Base-by-base conservation (phyloP, 2,888 invertebrate species). In the Andrena chrysosceles region DNA sequence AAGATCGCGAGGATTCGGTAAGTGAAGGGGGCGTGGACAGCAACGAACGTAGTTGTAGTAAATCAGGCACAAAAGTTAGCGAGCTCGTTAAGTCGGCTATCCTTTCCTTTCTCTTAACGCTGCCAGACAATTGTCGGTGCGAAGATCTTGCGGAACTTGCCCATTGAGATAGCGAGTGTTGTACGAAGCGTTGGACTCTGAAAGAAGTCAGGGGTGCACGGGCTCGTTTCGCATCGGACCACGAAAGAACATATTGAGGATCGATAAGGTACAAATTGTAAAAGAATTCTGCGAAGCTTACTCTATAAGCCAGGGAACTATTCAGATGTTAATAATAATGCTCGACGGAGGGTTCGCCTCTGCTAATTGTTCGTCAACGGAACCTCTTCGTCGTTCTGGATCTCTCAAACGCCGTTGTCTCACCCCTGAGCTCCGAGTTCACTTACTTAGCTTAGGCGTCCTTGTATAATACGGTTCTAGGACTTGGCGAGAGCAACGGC, bases 401-500 rank as follows among this genome's bases (percentile, higher is more conserved):
- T 56, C 23, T 42, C 68, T 20, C 62, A 54, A 29, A 31, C 20
- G 16, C 16, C 0, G 35, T 54, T 66, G 31, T 48, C 68, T 72
- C 72, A 78, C 68, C 72, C 59, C 68, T 77, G 70, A 66, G 48
- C n/a, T 64, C 20, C 35, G n/a, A 48, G 56, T 35, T 26, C 23
- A 75, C 48, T 74, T 56, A 72, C 20, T 20, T 84, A 84, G 56
- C 52, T 74, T 81, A 72, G 59, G 35, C 23, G 52, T 72, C 63
- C 72, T 72, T 81, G 60, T 76, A 81, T 54, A 52, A 71, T 75
- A 72, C 59, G 56, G 52, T 72, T 52, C 62, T 72, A 54, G 74
- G 31, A 80, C 62, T 71, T 67, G 82, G 79, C 81, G 63, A 59
- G 76, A 72, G 23, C 64, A 81, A 83, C 72, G 81, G 81, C 76